Percentiles rank a stretch among this genome's conserved stretches.
These are phyloP conservation scores for Anaspis maculata DNA, from an alignment of 2,888 invertebrate genomes.

Conservation along the genomic window DNA sequence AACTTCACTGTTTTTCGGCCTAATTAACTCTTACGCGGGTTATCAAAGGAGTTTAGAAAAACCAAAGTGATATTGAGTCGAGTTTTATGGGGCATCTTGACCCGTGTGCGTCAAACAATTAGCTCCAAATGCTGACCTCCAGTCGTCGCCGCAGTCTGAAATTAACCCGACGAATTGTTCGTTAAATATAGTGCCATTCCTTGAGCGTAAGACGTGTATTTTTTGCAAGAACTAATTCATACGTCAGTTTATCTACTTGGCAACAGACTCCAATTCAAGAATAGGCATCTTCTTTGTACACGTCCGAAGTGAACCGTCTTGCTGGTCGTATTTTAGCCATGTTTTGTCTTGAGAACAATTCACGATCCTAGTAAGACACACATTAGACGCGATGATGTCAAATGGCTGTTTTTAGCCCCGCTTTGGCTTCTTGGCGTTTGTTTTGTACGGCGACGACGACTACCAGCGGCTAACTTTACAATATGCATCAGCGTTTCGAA, in stretches of 20 bases:
- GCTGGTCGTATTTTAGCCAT: conserved; percentile 21
- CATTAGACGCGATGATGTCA: conserved; percentile 3
- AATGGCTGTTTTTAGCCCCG: conserved; percentile 1
- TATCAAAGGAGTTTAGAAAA: no score
- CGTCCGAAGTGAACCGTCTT: conserved; percentile 16
- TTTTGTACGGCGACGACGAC: no score
- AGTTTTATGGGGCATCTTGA: no score
- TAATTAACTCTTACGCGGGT: no score
- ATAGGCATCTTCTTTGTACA: conserved; percentile 29
- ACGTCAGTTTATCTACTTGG: conserved; percentile 17
- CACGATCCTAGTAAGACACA: conserved; percentile 7
- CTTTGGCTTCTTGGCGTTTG: no score
- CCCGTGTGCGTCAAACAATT: no score
- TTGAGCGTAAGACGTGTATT: conserved; percentile 4
- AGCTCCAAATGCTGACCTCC: no score
- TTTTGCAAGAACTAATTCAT: conserved; percentile 15
- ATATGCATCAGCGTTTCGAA: no score
- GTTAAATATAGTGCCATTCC: conserved; percentile 14
- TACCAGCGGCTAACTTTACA: no score
- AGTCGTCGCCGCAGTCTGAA: no score
- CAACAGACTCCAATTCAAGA: conserved; percentile 18
- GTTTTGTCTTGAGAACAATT: conserved; percentile 30
- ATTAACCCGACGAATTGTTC: conserved; percentile 12
- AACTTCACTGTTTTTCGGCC: no score
- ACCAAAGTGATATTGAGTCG: no score